phyloP scores from a whole-genome alignment of 2,797 vertebrate genomes.

The Otus scops region DNA sequence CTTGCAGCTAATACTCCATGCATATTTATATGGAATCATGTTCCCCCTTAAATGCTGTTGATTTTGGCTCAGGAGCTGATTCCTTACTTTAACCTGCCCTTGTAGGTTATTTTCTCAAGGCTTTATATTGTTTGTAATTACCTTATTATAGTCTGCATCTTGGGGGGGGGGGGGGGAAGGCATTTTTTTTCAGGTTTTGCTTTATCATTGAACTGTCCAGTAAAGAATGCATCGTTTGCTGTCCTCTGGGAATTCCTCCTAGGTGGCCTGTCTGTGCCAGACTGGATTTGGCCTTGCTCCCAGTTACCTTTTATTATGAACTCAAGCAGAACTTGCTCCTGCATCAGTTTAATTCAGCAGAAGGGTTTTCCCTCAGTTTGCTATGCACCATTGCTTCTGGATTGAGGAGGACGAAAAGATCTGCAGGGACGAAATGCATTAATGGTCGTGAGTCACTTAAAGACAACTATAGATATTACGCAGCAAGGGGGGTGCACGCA shows the following conservation, averaged over 20 bases:
- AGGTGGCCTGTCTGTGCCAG: not conserved
- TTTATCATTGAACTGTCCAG: not conserved
- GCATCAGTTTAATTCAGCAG: not conserved
- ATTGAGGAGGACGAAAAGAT: fast-evolving
- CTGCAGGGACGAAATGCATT: not conserved
- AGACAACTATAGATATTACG: fast-evolving
- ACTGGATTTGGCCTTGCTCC: not conserved
- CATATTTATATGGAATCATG: not conserved
- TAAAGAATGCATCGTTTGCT: not conserved
- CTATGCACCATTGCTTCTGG: not conserved
- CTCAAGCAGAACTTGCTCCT: not conserved
- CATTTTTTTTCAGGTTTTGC: not conserved
- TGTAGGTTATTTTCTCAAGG: not conserved
- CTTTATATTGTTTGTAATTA: not conserved
- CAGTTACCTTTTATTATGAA: not conserved
- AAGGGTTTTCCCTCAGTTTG: not conserved
- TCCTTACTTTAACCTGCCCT: not conserved
- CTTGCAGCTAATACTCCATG: not conserved
- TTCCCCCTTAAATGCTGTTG: slow-evolving; percentile 26
- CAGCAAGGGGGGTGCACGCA: too few relatives aligned
- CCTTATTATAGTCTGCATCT: not conserved
- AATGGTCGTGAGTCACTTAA: too few relatives aligned
- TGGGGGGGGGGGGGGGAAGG: too few relatives aligned
- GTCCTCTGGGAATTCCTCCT: not conserved
- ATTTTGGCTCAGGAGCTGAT: slow-evolving; percentile 6